Evolutionary conservation across 2,113 vertebrate species (phyloP).

Genomic region (Aptenodytes patagonicus): DNA sequence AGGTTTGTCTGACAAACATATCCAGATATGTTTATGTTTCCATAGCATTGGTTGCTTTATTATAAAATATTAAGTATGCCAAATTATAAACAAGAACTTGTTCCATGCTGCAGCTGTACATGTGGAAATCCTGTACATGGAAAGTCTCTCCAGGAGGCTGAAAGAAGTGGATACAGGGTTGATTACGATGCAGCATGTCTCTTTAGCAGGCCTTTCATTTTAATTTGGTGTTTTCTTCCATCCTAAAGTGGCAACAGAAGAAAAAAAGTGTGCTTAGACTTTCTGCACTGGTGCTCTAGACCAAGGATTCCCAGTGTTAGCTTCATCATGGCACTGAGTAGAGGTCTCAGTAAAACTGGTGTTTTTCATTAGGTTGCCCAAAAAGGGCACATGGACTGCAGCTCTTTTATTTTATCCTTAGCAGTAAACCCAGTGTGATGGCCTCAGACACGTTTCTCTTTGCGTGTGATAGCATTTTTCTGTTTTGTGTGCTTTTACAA

Average conservation of each 20-base stretch:
- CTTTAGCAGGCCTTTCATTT: rapidly evolving
- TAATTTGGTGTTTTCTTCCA: background rate
- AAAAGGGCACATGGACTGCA: background rate
- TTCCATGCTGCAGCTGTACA: constrained; percentile 1
- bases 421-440: background rate
- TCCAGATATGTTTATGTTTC: constrained; percentile 49
- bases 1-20: constrained; percentile 56
- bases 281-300: background rate
- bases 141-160: background rate
- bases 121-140: background rate
- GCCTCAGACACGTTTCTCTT: background rate
- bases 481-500: background rate
- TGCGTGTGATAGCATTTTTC: background rate
- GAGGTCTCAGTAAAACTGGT: background rate
- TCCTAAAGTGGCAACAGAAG: background rate
- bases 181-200: background rate
- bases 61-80: constrained; percentile 51
- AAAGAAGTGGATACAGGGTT: background rate
- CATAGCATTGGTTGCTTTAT: constrained; percentile 49
- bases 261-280: background rate
- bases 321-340: background rate
- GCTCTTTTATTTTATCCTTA: background rate
- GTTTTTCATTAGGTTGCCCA: background rate
- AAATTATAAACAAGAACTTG: constrained; percentile 25
- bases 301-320: background rate